Evolutionary conservation across 2,888 invertebrate genomes (phyloP).

Genomic region (Smittia sp.): DNA sequence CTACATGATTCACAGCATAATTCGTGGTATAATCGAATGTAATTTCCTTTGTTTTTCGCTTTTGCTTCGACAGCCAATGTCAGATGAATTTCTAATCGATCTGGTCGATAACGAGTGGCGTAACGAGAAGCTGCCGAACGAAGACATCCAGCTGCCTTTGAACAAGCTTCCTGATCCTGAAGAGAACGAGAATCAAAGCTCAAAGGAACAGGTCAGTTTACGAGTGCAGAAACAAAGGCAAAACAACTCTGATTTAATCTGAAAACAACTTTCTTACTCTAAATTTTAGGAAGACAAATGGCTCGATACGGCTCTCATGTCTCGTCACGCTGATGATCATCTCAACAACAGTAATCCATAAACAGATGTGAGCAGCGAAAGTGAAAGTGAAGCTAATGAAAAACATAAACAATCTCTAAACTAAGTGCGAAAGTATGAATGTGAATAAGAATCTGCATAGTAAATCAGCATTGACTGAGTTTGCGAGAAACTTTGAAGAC

Average conservation of each 20-base stretch:
- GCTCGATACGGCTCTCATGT: constrained; percentile 10
- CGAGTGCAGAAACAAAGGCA: too few species aligned
- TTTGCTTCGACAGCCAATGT: background rate
- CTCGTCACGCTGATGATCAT: constrained; percentile 21
- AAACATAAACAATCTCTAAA: constrained; percentile 24
- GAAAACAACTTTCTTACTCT: background rate
- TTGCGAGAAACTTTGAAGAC: constrained; percentile 59
- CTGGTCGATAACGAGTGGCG: constrained; percentile 79
- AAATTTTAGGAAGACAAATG: constrained; percentile 34
- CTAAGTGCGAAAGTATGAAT: constrained; percentile 13
- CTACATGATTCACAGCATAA: background rate
- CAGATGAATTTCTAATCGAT: constrained; percentile 52
- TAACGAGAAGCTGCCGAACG: constrained; percentile 75
- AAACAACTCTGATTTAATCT: too few species aligned
- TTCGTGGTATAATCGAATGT: too few species aligned
- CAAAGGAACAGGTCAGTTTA: constrained; percentile 76
- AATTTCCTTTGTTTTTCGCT: background rate
- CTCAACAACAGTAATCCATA: constrained; percentile 16
- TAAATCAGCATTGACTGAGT: constrained; percentile 70
- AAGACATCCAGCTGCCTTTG: constrained; percentile 80
- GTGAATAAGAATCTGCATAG: constrained; percentile 54
- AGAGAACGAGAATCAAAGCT: constrained; percentile 62
- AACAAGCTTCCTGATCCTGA: constrained; percentile 90
- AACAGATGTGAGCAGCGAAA: constrained; percentile 26
- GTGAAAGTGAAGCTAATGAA: constrained; percentile 32